These are phyloP conservation scores for Premnoplex brunnescens DNA, from an alignment of 2,797 vertebrate species.

Conservation along the genomic window DNA sequence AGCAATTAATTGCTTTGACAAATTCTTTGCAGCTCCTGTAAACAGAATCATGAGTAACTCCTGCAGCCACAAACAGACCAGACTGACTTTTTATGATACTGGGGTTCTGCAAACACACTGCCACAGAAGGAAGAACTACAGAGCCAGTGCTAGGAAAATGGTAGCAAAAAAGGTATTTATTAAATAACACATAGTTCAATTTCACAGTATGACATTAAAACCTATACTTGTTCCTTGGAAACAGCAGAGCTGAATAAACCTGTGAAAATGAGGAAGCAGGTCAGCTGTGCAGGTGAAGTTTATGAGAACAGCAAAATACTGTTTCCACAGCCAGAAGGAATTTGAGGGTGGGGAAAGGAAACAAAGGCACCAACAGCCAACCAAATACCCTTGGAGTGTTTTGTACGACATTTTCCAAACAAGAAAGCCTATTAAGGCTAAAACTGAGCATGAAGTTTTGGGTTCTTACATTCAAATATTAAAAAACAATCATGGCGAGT, in stretches of 20 bases:
- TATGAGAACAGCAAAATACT: neutral
- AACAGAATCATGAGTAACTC: neutral
- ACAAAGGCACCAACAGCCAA: neutral
- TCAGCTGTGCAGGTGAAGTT: neutral
- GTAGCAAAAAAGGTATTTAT: conserved; percentile 13
- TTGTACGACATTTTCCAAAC: neutral
- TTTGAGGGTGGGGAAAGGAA: neutral
- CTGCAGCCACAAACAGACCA: neutral
- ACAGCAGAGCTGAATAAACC: neutral
- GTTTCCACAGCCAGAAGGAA: neutral
- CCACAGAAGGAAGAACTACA: neutral
- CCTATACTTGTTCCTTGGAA: neutral
- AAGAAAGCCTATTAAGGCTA: neutral
- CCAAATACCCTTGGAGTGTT: neutral
- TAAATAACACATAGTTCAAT: neutral
- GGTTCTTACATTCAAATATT: neutral
- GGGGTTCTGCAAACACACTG: neutral
- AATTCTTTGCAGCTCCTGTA: neutral
- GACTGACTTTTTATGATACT: neutral
- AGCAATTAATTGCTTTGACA: neutral
- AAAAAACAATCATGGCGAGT: neutral
- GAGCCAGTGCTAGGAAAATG: neutral
- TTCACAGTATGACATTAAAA: neutral
- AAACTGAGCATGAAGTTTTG: neutral
- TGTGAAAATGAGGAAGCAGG: neutral